Percentiles rank a stretch among this genome's conserved stretches.
Evolutionary conservation across 2,113 vertebrate species (phyloP).

Genomic region (Xenopus laevis): DNA sequence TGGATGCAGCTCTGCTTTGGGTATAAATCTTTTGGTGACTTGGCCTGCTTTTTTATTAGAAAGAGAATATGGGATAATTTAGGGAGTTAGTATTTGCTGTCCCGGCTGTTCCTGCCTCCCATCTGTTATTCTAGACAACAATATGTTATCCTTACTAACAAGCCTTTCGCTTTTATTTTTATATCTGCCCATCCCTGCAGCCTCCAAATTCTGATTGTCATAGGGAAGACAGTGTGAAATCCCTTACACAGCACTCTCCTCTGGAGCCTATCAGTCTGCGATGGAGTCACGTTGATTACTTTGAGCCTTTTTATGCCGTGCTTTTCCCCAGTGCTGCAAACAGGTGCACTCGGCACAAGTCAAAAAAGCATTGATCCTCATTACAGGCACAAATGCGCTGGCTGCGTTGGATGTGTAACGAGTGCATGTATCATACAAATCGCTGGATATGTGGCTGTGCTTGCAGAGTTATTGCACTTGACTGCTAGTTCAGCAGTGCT

Average conservation of each 20-base stretch:
- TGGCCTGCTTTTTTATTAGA: too few relatives aligned
- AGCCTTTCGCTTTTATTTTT: too few relatives aligned
- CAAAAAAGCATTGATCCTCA: constrained; percentile 15
- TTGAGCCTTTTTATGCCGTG: constrained; percentile 44
- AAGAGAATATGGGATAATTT: too few relatives aligned
- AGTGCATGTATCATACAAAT: neutral
- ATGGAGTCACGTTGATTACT: constrained; percentile 23
- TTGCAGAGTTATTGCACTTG: neutral
- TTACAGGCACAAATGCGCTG: constrained; percentile 29
- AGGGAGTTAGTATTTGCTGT: too few relatives aligned
- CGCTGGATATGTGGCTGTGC: too few relatives aligned
- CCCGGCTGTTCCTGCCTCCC: too few relatives aligned
- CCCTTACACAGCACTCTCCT: constrained; percentile 28
- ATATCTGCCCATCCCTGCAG: constrained; percentile 1
- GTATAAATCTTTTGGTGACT: too few relatives aligned
- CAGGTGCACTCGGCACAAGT: constrained; percentile 32
- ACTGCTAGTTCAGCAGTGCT: neutral
- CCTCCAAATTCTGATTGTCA: neutral
- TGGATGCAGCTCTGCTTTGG: too few relatives aligned
- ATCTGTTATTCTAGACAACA: neutral
- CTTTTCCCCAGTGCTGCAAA: constrained; percentile 40
- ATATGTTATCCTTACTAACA: too few relatives aligned
- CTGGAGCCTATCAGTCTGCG: constrained; percentile 41
- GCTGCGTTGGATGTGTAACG: neutral
- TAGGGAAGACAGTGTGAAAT: constrained; percentile 27